Evolutionary conservation across 2,888 invertebrate species (phyloP).

Genomic region (Minunthozetes semirufus): DNA sequence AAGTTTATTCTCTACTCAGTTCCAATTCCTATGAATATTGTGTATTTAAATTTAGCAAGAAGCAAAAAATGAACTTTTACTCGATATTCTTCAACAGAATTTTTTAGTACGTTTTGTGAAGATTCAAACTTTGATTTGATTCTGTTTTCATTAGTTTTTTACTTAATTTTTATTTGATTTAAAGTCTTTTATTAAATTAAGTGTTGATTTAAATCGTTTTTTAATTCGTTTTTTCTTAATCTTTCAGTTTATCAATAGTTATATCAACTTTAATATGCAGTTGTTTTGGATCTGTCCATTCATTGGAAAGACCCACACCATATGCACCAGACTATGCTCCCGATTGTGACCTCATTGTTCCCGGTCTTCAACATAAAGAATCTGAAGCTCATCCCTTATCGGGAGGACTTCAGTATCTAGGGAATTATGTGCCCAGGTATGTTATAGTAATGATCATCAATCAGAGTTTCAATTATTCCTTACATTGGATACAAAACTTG

Average conservation of each 20-base stretch:
- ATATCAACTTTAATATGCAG: neutral
- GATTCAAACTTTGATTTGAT: too few species aligned
- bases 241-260: conserved; percentile 1
- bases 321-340: conserved; percentile 38
- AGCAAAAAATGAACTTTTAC: too few species aligned
- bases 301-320: conserved; percentile 37
- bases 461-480: neutral
- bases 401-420: conserved; percentile 39
- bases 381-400: conserved; percentile 24
- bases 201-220: too few species aligned
- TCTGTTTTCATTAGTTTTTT: too few species aligned
- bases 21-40: too few species aligned
- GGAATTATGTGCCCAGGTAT: conserved; percentile 41
- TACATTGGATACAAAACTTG: too few species aligned
- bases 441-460: neutral
- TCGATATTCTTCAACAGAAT: too few species aligned
- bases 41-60: too few species aligned
- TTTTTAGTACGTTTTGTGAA: too few species aligned
- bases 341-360: conserved; percentile 41
- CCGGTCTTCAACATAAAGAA: conserved; percentile 22
- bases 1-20: too few species aligned
- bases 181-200: too few species aligned
- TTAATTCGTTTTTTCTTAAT: neutral
- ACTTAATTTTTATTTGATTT: too few species aligned
- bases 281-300: neutral